phyloP scores from a whole-genome alignment of 2,113 vertebrate genomes.

The Hippopotamus amphibius region DNA sequence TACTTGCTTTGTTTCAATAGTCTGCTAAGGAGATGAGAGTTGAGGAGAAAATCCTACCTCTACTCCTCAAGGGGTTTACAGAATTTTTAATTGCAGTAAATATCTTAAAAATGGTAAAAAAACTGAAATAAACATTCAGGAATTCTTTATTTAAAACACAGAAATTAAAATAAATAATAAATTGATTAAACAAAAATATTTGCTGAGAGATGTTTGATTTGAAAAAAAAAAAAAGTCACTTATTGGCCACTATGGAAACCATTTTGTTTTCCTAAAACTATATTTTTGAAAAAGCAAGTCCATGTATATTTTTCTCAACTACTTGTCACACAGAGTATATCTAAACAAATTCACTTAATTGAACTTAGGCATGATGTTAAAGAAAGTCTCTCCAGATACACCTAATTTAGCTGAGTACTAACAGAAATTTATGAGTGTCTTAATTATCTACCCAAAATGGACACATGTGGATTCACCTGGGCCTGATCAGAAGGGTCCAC shows the following conservation, averaged over 20 bases:
- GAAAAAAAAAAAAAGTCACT: constrained; percentile 32
- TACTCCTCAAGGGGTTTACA: not conserved
- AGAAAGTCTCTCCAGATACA: not conserved
- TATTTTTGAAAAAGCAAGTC: constrained; percentile 47
- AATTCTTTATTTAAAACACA: constrained; percentile 22
- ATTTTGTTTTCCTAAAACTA: constrained; percentile 51
- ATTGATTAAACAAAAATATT: not conserved
- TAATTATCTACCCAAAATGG: constrained; percentile 1
- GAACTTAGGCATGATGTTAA: not conserved
- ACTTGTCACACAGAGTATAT: not conserved
- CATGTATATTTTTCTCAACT: constrained; percentile 44
- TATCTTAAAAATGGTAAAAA: not conserved
- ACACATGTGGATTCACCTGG: not conserved
- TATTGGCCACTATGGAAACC: not conserved
- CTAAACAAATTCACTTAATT: constrained; percentile 39
- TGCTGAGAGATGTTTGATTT: not conserved
- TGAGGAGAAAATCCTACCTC: not conserved
- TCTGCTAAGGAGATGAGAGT: not conserved
- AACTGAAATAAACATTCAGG: not conserved
- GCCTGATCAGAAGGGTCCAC: not conserved
- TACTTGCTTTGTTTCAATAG: not conserved
- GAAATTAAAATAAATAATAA: constrained; percentile 23
- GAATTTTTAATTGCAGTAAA: not conserved
- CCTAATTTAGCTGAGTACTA: not conserved
- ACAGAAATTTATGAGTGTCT: not conserved